These are phyloP conservation scores for Aviceda subcristata DNA, from an alignment of 2,113 vertebrate species.

Conservation along the genomic window DNA sequence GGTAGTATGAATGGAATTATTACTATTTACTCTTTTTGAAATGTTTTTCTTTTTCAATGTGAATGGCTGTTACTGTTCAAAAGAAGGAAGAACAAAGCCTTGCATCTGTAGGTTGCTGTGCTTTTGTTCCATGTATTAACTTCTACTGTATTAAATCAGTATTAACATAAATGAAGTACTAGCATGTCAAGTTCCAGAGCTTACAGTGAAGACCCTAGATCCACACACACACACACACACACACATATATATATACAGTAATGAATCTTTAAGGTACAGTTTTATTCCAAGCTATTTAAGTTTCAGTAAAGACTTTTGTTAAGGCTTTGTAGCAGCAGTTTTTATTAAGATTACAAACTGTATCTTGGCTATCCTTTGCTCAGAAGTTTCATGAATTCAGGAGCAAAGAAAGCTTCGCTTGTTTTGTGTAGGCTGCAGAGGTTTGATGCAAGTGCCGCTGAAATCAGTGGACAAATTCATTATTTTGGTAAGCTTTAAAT, in stretches of 20 bases:
- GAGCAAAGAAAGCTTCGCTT: neutral
- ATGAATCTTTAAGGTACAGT: neutral
- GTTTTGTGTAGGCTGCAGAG: neutral
- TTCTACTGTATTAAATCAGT: no score
- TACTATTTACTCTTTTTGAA: neutral
- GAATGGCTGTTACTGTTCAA: neutral
- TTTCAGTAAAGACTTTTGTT: neutral
- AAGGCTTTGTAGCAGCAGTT: neutral
- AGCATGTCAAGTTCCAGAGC: neutral
- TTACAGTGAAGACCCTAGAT: neutral
- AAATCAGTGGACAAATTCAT: neutral
- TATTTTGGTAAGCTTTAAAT: neutral
- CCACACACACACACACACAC: neutral
- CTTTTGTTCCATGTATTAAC: neutral
- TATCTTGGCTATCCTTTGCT: neutral
- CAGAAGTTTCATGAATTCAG: neutral
- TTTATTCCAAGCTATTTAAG: neutral
- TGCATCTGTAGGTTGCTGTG: neutral
- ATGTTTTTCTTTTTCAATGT: neutral
- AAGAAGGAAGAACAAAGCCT: neutral
- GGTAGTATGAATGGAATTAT: neutral
- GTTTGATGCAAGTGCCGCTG: neutral
- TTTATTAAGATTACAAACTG: neutral
- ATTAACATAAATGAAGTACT: neutral
- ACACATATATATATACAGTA: neutral